Base-by-base conservation (phyloP, 2,888 invertebrate genomes). In the Ceraclea dissimilis region DNA sequence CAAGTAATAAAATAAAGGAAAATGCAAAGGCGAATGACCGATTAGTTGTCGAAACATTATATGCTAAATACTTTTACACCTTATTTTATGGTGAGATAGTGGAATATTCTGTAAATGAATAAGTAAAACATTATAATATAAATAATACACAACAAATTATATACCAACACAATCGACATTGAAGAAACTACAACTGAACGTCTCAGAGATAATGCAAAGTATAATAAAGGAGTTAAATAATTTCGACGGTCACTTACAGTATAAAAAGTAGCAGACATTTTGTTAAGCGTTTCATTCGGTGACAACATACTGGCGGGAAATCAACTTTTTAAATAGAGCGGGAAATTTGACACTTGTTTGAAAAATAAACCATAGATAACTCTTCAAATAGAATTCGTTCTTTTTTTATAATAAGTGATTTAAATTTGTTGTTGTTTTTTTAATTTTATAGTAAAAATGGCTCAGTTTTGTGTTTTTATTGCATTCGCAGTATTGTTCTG, bases 221-320 rank as follows among this genome's bases (percentile, higher is more conserved):
- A n/a, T n/a, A n/a, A n/a, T n/a, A 53, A 11, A 26, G 49, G 39
- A 44, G 43, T 52, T 48, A 21, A 21, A 44, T 47, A 43, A 8
- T 43, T 16, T 16, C n/a, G 16, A 43, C 46, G 52, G 26, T 19
- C 18, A 49, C 39, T 56, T 46, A n/a, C n/a, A 21, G 51, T 60
- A 60, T 60, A 60, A 60, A 60, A 60, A 60, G 55, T 50, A 34
- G 49, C 34, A 43, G 43, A 31, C 53, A n/a, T 49, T 19, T 39
- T 13, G 20, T 13, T 18, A 17, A 16, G 18, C 39, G 52, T 47
- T 56, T 55, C 60, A 60, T 51, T 60, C 34, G 21, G 44, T 52
- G 34, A 39, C 43, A 34, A 49, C 39, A 48, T 44, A 31, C 49
- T 31, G 21, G 39, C 20, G 33, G 44, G 56, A 57, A 57, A 57